phyloP scores from a whole-genome alignment of 92 coral and sea anemone genomes.

The Zoanthus gigantus region DNA sequence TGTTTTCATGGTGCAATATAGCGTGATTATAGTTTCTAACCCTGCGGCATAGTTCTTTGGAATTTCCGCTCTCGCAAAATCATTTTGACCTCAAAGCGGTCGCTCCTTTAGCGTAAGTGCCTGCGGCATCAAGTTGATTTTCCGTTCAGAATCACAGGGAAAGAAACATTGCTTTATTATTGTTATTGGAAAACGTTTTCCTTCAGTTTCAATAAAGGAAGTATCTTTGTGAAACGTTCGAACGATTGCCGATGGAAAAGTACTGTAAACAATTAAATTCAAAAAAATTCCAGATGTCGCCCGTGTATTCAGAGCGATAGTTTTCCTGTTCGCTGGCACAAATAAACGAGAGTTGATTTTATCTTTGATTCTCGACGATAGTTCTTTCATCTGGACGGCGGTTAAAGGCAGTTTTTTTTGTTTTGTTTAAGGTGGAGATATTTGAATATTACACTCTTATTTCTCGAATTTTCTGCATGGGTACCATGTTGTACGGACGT shows the following conservation, averaged over 20 bases:
- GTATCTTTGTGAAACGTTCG: background rate
- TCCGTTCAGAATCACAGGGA: background rate
- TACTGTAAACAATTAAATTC: background rate
- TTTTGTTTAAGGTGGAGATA: background rate
- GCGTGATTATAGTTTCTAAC: background rate
- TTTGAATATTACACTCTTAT: background rate
- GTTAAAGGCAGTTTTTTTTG: background rate
- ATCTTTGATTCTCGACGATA: background rate
- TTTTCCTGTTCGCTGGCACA: slow-evolving; percentile 14
- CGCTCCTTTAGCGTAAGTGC: background rate
- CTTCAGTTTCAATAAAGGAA: background rate
- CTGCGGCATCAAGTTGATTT: slow-evolving; percentile 1
- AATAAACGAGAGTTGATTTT: background rate
- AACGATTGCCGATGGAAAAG: background rate
- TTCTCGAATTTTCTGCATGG: background rate
- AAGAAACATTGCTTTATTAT: background rate
- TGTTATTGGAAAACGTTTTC: background rate
- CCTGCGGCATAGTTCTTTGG: background rate
- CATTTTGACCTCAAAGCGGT: slow-evolving; percentile 4
- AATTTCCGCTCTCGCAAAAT: slow-evolving; percentile 3
- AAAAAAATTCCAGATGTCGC: background rate
- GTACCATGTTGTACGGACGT: background rate
- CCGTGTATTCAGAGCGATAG: slow-evolving; percentile 1
- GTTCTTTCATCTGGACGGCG: background rate
- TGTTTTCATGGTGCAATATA: background rate